Percentiles rank a stretch among this genome's conserved stretches.
Conservation (phyloP, 2,888 invertebrate species). For the Unio pictorum region DNA sequence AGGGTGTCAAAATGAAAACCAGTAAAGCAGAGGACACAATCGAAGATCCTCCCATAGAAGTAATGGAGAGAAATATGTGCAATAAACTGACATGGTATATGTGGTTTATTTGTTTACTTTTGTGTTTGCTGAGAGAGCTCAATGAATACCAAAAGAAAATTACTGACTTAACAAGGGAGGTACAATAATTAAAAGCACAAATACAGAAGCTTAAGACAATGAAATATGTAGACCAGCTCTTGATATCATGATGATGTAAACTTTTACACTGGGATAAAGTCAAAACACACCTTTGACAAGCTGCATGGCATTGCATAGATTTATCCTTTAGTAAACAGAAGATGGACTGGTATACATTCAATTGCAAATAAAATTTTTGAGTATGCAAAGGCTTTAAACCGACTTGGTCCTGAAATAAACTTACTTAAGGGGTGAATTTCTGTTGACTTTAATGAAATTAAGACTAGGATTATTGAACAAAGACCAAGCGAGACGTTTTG, state of each 20-base stretch:
- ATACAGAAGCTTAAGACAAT: background rate
- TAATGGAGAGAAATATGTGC: too few species aligned
- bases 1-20: too few species aligned
- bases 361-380: constrained; percentile 7
- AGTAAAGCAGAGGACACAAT: too few species aligned
- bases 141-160: constrained; percentile 2
- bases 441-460: constrained; percentile 23
- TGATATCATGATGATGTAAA: constrained; percentile 15
- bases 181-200: background rate
- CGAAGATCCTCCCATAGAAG: too few species aligned
- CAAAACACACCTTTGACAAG: constrained; percentile 14
- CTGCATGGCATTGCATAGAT: constrained; percentile 10
- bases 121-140: too few species aligned
- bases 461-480: constrained; percentile 19
- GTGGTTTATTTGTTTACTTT: too few species aligned
- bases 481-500: constrained; percentile 24
- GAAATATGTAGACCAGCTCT: constrained; percentile 12
- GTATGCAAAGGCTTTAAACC: background rate
- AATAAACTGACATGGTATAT: too few species aligned
- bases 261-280: constrained; percentile 20
- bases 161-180: background rate
- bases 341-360: too few species aligned
- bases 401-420: constrained; percentile 20
- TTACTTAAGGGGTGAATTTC: constrained; percentile 22
- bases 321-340: constrained; percentile 19